Evolutionary conservation across 2,797 vertebrate genomes (phyloP), one percentile per base, ranked within the genome.

Genomic region (Aplochiton taeniatus): DNA sequence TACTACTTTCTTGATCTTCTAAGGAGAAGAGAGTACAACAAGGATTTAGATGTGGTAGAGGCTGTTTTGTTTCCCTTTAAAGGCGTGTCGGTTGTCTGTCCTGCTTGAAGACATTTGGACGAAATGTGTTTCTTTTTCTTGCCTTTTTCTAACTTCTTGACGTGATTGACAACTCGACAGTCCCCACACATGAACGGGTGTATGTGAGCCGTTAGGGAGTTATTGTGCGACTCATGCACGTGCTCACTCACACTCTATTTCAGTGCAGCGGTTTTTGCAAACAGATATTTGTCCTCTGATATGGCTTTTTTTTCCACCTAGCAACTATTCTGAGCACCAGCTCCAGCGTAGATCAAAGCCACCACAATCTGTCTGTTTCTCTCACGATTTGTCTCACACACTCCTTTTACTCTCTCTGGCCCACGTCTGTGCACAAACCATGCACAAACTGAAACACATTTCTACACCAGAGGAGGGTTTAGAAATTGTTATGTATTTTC

Each of bases 51-150:
- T 91, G 89, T 90, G 89, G 90, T 80, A 44, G 73, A 74, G 73
- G 72, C 76, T 85, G 86, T 83, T 86, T 87, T 85, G 83, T 86
- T 87, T 87, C 86, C 81, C 79, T 85, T 83, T 81, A 82, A 89
- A 82, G 83, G 85, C 86, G 76, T 83, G 83, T 87, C 81, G 53
- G 82, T 79, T 82, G 85, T 88, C 84, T 64, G 62, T 64, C 60
- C 72, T 31, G 69, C 72, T 74, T 51, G 65, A 72, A 84, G 78
- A 82, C 78, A 69, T 66, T 76, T 58, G 72, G 78, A 69, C 63
- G 67, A 80, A 75, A 81, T 80, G 1, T 46, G 9, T 50, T 45
- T 31, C 76, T 79, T 81, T 81, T 31, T 76, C 31, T 31, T 31
- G 31, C 31, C 31, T 31, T 58, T 61, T 41, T 8, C 17, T n/a